These are phyloP conservation scores for Oostethus manadensis DNA, from an alignment of 2,113 vertebrate species.

Conservation along the genomic window DNA sequence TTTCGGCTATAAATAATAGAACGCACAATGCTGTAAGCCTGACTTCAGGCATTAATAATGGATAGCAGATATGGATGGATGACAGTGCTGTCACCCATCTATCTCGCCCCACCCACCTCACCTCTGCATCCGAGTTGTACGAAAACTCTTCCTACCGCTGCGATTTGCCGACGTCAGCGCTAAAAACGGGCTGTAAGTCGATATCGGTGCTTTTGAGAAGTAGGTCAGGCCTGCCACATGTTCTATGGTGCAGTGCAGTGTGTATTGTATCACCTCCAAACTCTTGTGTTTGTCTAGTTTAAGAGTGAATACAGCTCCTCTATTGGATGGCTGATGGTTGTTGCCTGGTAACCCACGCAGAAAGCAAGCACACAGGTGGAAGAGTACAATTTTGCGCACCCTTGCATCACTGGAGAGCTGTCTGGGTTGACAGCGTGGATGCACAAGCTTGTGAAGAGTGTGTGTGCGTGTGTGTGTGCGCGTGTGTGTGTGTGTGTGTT, in stretches of 20 bases:
- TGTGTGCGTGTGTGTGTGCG: no score
- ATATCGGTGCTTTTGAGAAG: slow-evolving; percentile 32
- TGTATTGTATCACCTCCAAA: slow-evolving; percentile 14
- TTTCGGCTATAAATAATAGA: slow-evolving; percentile 79
- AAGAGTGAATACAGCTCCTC: slow-evolving; percentile 38
- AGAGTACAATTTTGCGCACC: slow-evolving; percentile 39
- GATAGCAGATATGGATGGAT: slow-evolving; percentile 62
- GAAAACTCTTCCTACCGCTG: background rate
- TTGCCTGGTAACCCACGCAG: slow-evolving; percentile 63
- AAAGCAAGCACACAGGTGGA: slow-evolving; percentile 48
- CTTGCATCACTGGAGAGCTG: slow-evolving; percentile 54
- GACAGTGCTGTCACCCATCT: slow-evolving; percentile 31
- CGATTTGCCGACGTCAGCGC: slow-evolving; percentile 31
- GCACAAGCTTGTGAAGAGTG: slow-evolving; percentile 16
- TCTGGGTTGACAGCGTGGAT: slow-evolving; percentile 15
- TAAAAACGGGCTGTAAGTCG: slow-evolving; percentile 27
- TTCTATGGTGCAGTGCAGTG: slow-evolving; percentile 31
- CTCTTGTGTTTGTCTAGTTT: slow-evolving; percentile 42
- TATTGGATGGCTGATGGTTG: slow-evolving; percentile 41
- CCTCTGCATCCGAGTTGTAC: slow-evolving; percentile 9
- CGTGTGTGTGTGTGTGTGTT: no score
- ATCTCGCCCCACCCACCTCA: slow-evolving; percentile 33
- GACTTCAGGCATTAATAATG: slow-evolving; percentile 71
- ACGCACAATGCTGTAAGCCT: slow-evolving; percentile 63
- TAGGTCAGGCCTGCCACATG: slow-evolving; percentile 54